phyloP scores from a whole-genome alignment of 1,140 invertebrate species.

The Brachionus rotundiformis region DNA sequence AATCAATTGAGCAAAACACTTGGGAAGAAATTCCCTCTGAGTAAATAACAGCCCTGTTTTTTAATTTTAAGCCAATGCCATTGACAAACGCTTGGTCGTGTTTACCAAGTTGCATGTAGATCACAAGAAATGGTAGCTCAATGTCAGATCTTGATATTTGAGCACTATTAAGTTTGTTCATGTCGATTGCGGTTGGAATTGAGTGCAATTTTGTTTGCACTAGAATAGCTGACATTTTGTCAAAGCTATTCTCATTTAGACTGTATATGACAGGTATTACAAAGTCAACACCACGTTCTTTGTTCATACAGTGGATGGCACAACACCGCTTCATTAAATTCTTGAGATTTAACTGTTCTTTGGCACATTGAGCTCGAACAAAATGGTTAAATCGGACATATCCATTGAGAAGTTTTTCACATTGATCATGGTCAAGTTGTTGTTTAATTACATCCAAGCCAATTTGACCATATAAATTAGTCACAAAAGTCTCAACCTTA shows the following conservation, averaged over 20 bases:
- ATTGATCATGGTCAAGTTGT: background rate
- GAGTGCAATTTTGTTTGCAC: background rate
- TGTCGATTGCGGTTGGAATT: background rate
- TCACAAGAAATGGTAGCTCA: background rate
- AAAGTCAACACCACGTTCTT: background rate
- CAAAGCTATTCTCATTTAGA: background rate
- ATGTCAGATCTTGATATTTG: background rate
- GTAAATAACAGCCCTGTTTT: too few species aligned
- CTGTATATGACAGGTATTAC: background rate
- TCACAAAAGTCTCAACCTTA: background rate
- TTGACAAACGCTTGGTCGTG: too few species aligned
- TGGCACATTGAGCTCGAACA: background rate
- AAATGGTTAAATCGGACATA: slow-evolving; percentile 16
- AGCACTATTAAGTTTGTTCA: background rate
- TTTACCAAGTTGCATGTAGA: background rate
- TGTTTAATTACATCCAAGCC: background rate
- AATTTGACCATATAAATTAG: background rate
- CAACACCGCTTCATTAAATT: slow-evolving; percentile 10
- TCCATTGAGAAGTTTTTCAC: background rate
- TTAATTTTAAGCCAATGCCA: too few species aligned
- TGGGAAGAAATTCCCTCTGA: too few species aligned
- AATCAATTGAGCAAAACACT: too few species aligned
- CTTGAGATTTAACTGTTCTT: background rate
- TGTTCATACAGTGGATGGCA: background rate
- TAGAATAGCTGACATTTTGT: background rate